A percentile compares a stretch with the other conserved stretches of the same genome.
Conservation (phyloP, 1,140 invertebrate species). For the Drosophila pseudoananassae region DNA sequence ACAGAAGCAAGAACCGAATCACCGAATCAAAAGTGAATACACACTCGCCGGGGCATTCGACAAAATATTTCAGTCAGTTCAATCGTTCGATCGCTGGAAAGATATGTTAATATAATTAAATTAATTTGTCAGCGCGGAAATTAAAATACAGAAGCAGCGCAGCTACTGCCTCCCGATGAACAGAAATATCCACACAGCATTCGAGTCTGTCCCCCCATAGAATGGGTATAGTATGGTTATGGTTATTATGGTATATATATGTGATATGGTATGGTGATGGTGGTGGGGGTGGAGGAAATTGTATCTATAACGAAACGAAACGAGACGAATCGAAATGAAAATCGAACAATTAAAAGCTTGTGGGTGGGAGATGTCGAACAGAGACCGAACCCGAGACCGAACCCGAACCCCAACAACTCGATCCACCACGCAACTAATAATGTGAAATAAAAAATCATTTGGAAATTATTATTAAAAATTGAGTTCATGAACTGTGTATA, state of each 20-base stretch:
- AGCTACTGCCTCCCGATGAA: neutral
- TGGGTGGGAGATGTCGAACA: slow-evolving; percentile 15
- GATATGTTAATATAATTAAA: slow-evolving; percentile 83
- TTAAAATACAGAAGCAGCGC: slow-evolving; percentile 59
- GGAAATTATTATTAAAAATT: slow-evolving; percentile 81
- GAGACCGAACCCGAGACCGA: slow-evolving; percentile 10
- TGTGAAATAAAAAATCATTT: slow-evolving; percentile 81
- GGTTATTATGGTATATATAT: neutral
- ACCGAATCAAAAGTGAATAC: too few species aligned
- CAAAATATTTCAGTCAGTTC: slow-evolving; percentile 44
- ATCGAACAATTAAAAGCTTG: slow-evolving; percentile 77
- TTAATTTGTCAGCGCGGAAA: slow-evolving; percentile 82
- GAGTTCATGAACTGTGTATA: slow-evolving; percentile 80
- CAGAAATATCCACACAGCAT: neutral
- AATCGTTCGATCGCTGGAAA: slow-evolving; percentile 75
- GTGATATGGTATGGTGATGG: too few species aligned
- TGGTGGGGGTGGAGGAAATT: neutral
- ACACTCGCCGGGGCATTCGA: neutral
- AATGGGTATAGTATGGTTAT: neutral
- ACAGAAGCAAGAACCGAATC: neutral
- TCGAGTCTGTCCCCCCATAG: slow-evolving; percentile 3
- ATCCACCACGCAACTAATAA: slow-evolving; percentile 56
- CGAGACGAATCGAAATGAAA: slow-evolving; percentile 72
- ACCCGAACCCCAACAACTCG: slow-evolving; percentile 11
- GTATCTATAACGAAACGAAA: slow-evolving; percentile 59